A percentile compares a stretch with the other conserved stretches of the same genome.
Conservation (phyloP, 64 coral and sea anemone genomes). For the Catalaphyllia jardinei region DNA sequence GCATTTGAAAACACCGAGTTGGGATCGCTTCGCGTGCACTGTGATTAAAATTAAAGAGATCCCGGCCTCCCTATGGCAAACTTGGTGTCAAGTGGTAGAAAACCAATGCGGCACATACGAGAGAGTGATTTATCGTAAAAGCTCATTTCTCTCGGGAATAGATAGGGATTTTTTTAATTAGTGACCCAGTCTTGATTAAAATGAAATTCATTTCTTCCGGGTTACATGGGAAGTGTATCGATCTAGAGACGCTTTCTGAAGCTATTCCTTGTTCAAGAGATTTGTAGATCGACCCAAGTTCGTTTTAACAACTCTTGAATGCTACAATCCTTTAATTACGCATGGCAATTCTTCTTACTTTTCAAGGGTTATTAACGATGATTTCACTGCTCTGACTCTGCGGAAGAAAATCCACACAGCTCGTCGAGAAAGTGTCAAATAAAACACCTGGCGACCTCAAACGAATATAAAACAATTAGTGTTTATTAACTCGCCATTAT, state of each 20-base stretch:
- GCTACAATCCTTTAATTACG: no score
- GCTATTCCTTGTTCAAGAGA: no score
- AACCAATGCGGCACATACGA: background rate
- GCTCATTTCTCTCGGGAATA: background rate
- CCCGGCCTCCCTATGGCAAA: background rate
- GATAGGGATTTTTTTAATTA: constrained; percentile 3
- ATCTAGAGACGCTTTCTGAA: no score
- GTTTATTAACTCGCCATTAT: background rate
- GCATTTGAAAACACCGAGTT: background rate
- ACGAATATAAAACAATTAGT: constrained; percentile 7
- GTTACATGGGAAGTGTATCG: background rate
- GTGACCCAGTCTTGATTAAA: background rate
- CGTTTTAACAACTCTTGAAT: no score
- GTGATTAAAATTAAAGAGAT: constrained; percentile 1
- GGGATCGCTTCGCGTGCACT: background rate
- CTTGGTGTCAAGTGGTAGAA: background rate
- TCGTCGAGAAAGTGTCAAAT: constrained; percentile 2
- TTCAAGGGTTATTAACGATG: constrained; percentile 3
- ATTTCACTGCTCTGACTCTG: constrained; percentile 17
- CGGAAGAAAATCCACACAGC: background rate
- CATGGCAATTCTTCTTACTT: background rate
- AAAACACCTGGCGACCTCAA: constrained; percentile 2
- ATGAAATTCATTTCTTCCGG: background rate
- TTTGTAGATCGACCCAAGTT: no score
- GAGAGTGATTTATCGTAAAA: background rate